phyloP scores from a whole-genome alignment of 2,797 vertebrate genomes.

The Paramormyrops hopkinsi region DNA sequence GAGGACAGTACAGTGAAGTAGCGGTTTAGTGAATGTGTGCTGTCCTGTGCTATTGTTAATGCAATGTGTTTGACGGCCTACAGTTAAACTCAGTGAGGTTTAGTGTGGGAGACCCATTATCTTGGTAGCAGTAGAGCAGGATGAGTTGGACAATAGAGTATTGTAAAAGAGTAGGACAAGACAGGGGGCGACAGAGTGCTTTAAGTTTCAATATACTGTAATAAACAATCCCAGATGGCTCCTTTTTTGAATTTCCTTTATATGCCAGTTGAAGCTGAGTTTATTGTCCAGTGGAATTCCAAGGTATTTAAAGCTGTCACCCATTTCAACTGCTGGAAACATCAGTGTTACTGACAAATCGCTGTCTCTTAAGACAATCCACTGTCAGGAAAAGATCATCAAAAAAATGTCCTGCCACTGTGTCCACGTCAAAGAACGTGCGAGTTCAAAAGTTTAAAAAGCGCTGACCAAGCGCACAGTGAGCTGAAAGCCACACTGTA shows the following conservation, averaged over 20 bases:
- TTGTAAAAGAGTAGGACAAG: neutral
- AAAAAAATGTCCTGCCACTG: neutral
- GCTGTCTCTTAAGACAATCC: neutral
- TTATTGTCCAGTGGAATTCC: neutral
- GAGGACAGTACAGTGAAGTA: neutral
- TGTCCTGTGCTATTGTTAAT: neutral
- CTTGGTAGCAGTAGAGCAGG: neutral
- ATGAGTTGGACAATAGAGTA: neutral
- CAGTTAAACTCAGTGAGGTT: neutral
- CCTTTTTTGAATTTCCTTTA: neutral
- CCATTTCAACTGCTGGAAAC: neutral
- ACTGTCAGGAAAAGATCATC: neutral
- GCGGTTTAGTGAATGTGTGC: neutral
- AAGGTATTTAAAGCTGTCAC: neutral
- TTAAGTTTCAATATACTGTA: neutral
- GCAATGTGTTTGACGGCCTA: neutral
- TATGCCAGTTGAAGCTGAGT: neutral
- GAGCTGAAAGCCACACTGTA: neutral
- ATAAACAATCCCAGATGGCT: neutral
- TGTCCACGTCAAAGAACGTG: neutral
- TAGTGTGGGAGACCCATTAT: neutral
- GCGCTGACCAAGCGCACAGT: neutral
- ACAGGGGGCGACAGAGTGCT: neutral
- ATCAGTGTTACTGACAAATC: neutral
- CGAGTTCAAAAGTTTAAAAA: neutral